Evolutionary conservation across 2,797 vertebrate species (phyloP).

Genomic region (Antrozous pallidus): DNA sequence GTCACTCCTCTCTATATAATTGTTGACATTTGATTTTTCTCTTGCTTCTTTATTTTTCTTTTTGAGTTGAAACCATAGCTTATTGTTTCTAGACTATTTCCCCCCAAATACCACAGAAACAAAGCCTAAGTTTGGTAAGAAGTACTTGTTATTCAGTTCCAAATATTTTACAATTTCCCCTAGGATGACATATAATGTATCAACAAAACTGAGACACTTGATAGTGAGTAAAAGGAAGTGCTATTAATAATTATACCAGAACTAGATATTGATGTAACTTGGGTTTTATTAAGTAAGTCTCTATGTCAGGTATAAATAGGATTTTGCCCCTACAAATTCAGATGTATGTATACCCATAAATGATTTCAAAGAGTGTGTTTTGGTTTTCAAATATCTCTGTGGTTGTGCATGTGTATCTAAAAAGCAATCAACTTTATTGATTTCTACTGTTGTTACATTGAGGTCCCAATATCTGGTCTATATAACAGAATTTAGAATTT

Average conservation of each 20-base stretch:
- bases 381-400: not conserved
- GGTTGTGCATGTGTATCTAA: not conserved
- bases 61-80: not conserved
- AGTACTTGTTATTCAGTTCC: not conserved
- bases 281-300: no score
- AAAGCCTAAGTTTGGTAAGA: not conserved
- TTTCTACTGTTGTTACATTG: not conserved
- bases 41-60: not conserved
- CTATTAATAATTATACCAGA: not conserved
- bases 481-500: not conserved
- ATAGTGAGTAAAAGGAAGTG: not conserved
- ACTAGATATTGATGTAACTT: no score
- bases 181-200: not conserved
- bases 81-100: not conserved
- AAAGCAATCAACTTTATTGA: not conserved
- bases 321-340: not conserved
- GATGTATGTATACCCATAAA: not conserved
- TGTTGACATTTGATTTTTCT: not conserved
- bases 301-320: no score
- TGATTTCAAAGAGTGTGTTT: not conserved
- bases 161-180: not conserved
- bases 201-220: not conserved
- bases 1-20: not conserved
- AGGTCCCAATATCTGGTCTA: not conserved
- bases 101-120: not conserved